Evolutionary conservation across 2,888 invertebrate species (phyloP).

Genomic region (Harpalus rubripes): DNA sequence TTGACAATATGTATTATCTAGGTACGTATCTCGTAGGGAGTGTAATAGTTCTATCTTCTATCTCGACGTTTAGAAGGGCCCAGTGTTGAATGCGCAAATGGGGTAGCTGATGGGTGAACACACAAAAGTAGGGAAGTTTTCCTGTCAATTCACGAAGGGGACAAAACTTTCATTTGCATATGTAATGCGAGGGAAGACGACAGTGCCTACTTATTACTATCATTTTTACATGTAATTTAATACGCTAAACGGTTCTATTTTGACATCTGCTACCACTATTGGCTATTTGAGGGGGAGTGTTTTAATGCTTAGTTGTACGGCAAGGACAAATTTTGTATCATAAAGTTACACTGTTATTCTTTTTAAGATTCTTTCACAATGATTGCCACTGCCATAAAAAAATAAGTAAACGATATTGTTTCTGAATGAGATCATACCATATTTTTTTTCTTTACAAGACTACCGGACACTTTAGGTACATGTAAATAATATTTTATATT

Average conservation of each 20-base stretch:
- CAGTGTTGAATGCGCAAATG: neutral
- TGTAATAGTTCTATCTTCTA: neutral
- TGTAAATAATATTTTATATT: too few species aligned
- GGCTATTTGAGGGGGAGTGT: neutral
- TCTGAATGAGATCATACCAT: too few species aligned
- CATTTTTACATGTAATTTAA: slow-evolving; percentile 7
- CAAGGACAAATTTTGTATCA: neutral
- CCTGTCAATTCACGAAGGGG: slow-evolving; percentile 9
- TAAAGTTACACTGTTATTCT: neutral
- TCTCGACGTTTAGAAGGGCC: neutral
- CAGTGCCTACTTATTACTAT: neutral
- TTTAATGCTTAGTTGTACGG: neutral
- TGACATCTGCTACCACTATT: neutral
- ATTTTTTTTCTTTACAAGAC: too few species aligned
- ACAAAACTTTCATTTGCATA: slow-evolving; percentile 10
- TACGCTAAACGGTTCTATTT: slow-evolving; percentile 15
- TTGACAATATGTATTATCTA: too few species aligned
- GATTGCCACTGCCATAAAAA: too few species aligned
- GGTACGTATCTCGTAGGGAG: neutral
- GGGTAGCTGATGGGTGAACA: slow-evolving; percentile 12
- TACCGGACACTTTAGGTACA: too few species aligned
- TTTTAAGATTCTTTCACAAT: neutral
- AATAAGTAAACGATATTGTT: too few species aligned
- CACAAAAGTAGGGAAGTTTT: neutral
- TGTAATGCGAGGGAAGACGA: slow-evolving; percentile 10